A percentile compares a stretch with the other conserved stretches of the same genome.
Evolutionary conservation across 1,140 invertebrate species (phyloP).

Genomic region (Ditylenchus dipsaci): DNA sequence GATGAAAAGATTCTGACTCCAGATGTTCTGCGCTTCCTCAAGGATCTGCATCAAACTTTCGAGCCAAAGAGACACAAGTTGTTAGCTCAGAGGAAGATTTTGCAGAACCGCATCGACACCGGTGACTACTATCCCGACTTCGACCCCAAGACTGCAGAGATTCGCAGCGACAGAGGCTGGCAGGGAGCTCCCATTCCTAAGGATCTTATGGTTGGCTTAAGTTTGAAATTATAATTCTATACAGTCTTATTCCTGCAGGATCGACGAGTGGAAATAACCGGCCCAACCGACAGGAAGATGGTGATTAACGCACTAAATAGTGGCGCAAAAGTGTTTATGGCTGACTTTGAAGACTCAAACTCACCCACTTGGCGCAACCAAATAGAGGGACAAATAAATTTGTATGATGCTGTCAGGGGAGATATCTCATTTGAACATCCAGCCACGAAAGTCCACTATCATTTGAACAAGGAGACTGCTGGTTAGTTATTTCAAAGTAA

Average conservation of each 20-base stretch:
- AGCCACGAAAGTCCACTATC: slow-evolving; percentile 54
- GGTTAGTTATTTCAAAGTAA: slow-evolving; percentile 16
- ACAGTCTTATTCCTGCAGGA: slow-evolving; percentile 20
- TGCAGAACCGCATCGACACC: slow-evolving; percentile 45
- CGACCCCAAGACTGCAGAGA: slow-evolving; percentile 43
- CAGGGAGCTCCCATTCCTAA: slow-evolving; percentile 46
- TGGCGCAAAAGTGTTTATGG: slow-evolving; percentile 60
- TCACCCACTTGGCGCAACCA: slow-evolving; percentile 72
- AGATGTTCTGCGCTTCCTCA: slow-evolving; percentile 54
- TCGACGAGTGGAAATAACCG: slow-evolving; percentile 59
- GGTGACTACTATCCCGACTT: slow-evolving; percentile 56
- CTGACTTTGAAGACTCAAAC: slow-evolving; percentile 66
- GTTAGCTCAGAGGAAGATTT: slow-evolving; percentile 41
- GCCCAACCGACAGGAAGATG: slow-evolving; percentile 60
- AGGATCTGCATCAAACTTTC: slow-evolving; percentile 50
- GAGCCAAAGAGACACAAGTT: slow-evolving; percentile 44
- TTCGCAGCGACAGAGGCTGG: slow-evolving; percentile 48
- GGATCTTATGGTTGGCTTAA: slow-evolving; percentile 35
- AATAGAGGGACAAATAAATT: slow-evolving; percentile 67
- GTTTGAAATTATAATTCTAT: not conserved
- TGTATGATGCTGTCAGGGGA: slow-evolving; percentile 64
- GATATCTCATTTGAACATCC: slow-evolving; percentile 60
- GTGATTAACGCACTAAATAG: slow-evolving; percentile 59
- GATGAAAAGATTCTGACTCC: slow-evolving; percentile 56
- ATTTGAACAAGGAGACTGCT: slow-evolving; percentile 48